phyloP scores from a whole-genome alignment of 2,113 vertebrate genomes.

The Phyllostomus hastatus region DNA sequence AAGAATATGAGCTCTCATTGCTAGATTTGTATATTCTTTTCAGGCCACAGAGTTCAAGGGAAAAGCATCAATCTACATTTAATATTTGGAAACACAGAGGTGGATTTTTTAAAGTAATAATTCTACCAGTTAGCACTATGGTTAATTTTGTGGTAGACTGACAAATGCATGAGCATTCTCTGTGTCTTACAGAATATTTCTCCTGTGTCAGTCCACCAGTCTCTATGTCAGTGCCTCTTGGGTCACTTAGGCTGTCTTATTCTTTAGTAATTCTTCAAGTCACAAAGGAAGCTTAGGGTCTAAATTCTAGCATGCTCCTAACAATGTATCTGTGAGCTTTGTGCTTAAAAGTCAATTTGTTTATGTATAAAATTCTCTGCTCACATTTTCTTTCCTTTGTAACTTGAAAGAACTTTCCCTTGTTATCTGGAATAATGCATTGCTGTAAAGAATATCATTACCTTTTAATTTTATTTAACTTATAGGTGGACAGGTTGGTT shows the following conservation, averaged over 20 bases:
- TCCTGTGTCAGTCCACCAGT: background rate
- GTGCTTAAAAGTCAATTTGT: background rate
- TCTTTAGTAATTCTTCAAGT: background rate
- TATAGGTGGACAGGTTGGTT: background rate
- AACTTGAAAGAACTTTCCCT: background rate
- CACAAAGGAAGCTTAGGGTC: background rate
- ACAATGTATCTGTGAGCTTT: background rate
- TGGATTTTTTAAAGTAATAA: background rate
- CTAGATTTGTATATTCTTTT: background rate
- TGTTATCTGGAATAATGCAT: background rate
- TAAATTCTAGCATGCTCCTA: background rate
- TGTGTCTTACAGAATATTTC: background rate
- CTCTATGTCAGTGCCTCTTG: background rate
- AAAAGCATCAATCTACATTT: background rate
- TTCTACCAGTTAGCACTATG: background rate
- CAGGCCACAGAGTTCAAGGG: background rate
- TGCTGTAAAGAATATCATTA: background rate
- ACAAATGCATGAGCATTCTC: background rate
- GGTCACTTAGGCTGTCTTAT: background rate
- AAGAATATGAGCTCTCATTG: background rate
- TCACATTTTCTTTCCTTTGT: background rate
- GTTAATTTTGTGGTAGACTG: background rate
- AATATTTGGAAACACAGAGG: background rate
- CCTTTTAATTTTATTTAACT: background rate
- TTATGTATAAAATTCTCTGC: background rate